Evolutionary conservation across 2,113 vertebrate genomes (phyloP).

Genomic region (Catagonus wagneri): DNA sequence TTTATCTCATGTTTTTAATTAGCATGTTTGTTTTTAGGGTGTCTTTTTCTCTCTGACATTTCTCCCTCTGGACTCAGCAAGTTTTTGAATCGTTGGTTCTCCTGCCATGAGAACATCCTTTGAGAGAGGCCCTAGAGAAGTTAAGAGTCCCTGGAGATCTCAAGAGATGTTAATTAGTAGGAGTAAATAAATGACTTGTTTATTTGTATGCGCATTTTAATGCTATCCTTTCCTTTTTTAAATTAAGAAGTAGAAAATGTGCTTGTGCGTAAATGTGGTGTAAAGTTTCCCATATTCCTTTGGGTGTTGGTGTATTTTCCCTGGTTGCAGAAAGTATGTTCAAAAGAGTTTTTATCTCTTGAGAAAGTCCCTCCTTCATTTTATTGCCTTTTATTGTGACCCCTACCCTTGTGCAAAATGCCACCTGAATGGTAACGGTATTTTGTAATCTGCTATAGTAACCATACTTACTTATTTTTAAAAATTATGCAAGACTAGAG

Average conservation of each 20-base stretch:
- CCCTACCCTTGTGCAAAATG: neutral
- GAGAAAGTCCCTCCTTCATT: neutral
- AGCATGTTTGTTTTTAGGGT: conserved; percentile 70
- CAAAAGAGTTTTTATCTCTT: conserved; percentile 57
- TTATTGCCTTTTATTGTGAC: conserved; percentile 38
- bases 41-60: conserved; percentile 3
- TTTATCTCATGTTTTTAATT: conserved; percentile 63
- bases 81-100: conserved; percentile 48
- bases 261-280: conserved; percentile 70
- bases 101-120: conserved; percentile 29
- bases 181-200: conserved; percentile 77
- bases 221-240: conserved; percentile 68
- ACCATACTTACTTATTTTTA: conserved; percentile 36
- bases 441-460: conserved; percentile 32
- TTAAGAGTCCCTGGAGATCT: conserved; percentile 68
- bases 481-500: neutral
- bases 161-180: conserved; percentile 80
- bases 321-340: conserved; percentile 59
- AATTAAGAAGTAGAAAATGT: conserved; percentile 77
- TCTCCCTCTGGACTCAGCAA: neutral
- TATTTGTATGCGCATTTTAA: conserved; percentile 78
- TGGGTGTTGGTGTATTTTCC: conserved; percentile 65
- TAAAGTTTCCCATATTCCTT: conserved; percentile 68
- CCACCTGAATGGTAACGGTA: conserved; percentile 11
- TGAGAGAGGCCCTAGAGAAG: conserved; percentile 66